Conservation (phyloP, 2,797 vertebrate species). For the Scleropages formosus region DNA sequence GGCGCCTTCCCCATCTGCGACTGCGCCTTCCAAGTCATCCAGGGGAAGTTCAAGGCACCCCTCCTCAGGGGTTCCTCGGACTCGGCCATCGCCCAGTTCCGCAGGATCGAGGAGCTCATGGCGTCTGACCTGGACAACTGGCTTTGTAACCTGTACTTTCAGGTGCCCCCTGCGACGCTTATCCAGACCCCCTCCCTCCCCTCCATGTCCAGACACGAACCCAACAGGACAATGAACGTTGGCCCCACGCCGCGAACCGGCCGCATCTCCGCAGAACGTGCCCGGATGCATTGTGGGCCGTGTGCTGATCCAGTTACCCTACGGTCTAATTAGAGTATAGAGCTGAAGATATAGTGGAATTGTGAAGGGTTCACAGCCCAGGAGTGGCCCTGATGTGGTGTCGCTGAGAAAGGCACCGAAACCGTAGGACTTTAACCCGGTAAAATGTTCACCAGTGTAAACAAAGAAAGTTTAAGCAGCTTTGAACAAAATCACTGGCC, state of each 20-base stretch:
- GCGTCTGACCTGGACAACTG: slow-evolving; percentile 85
- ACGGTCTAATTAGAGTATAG: slow-evolving; percentile 70
- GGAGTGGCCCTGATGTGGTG: not conserved
- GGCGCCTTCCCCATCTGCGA: slow-evolving; percentile 82
- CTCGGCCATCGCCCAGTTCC: slow-evolving; percentile 71
- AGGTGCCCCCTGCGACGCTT: slow-evolving; percentile 66
- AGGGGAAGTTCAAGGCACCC: slow-evolving; percentile 87
- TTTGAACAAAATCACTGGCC: no score
- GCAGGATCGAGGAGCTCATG: slow-evolving; percentile 80
- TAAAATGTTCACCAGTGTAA: no score
- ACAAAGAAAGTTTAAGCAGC: no score
- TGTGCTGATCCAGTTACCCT: slow-evolving; percentile 69
- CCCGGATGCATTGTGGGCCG: slow-evolving; percentile 64
- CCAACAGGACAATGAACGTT: slow-evolving; percentile 59
- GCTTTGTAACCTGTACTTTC: slow-evolving; percentile 93
- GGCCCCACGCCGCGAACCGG: slow-evolving; percentile 68
- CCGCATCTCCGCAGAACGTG: slow-evolving; percentile 64
- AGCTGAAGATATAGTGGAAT: slow-evolving; percentile 40
- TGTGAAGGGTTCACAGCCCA: not conserved
- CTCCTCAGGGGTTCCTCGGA: slow-evolving; percentile 77
- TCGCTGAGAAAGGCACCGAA: not conserved
- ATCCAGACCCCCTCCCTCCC: not conserved
- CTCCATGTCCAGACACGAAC: not conserved
- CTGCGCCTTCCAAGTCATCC: slow-evolving; percentile 63
- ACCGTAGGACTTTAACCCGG: no score